Conservation (phyloP, 2,113 vertebrate genomes). For the Haplochromis burtoni region DNA sequence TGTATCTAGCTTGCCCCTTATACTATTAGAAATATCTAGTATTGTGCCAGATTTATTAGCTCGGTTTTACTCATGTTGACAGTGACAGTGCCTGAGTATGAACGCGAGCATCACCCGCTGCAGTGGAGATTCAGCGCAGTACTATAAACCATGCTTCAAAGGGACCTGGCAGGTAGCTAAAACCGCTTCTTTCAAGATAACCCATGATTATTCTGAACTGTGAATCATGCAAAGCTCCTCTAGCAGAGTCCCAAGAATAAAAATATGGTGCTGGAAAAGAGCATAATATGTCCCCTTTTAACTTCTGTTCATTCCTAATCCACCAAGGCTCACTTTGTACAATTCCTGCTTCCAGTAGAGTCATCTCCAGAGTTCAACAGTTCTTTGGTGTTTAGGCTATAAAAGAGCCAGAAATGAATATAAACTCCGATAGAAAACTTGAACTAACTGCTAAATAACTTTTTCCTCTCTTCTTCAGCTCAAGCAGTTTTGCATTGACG, state of each 20-base stretch:
- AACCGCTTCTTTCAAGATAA: neutral
- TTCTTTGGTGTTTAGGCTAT: neutral
- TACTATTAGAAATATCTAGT: neutral
- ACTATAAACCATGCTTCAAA: neutral
- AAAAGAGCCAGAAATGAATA: neutral
- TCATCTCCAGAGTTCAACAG: neutral
- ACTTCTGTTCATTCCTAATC: neutral
- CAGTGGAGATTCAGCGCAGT: neutral
- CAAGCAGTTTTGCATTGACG: neutral
- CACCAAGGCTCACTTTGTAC: neutral
- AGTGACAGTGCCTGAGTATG: neutral
- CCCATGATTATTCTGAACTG: neutral
- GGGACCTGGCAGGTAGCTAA: neutral
- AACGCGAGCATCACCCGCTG: neutral
- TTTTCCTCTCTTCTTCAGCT: neutral
- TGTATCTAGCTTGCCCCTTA: neutral
- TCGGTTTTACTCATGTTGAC: neutral
- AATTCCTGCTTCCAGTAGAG: neutral
- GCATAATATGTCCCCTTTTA: neutral
- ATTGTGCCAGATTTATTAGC: neutral
- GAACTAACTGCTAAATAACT: neutral
- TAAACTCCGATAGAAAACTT: neutral
- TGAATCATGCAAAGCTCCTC: neutral
- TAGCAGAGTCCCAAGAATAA: neutral
- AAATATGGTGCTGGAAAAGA: neutral